Evolutionary conservation across 2,113 vertebrate species (phyloP).

Genomic region (Neofelis nebulosa): DNA sequence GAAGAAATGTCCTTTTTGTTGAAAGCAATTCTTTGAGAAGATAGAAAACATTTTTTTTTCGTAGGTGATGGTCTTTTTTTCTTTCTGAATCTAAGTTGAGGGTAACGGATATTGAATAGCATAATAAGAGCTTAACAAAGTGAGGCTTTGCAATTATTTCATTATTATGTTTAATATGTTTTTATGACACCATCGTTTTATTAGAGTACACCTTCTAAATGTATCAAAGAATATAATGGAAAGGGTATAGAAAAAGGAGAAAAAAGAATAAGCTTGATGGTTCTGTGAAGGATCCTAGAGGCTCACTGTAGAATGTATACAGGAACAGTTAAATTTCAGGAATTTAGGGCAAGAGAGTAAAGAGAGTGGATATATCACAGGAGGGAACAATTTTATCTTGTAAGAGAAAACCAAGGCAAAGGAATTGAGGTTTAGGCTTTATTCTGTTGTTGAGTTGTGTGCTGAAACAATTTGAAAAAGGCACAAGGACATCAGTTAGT

Average conservation of each 20-base stretch:
- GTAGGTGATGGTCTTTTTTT: not conserved
- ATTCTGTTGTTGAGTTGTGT: not conserved
- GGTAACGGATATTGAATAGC: not conserved
- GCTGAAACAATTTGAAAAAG: not conserved
- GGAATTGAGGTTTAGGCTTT: not conserved
- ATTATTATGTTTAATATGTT: not conserved
- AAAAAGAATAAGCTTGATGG: not conserved
- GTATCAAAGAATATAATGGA: not conserved
- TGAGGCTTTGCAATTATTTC: not conserved
- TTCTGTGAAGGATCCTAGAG: not conserved
- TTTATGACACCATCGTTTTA: not conserved
- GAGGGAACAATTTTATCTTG: not conserved
- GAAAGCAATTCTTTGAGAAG: not conserved
- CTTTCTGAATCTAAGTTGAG: not conserved
- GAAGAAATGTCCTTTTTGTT: not conserved
- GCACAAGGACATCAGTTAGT: not conserved
- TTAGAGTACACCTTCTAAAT: not conserved
- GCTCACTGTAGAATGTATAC: not conserved
- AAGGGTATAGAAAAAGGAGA: not conserved
- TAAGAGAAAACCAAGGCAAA: not conserved
- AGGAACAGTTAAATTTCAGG: not conserved
- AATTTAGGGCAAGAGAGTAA: not conserved
- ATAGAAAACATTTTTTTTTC: not conserved
- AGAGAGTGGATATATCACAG: not conserved
- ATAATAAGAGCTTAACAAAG: not conserved